Conservation (phyloP, 2,113 vertebrate species). For the Etheostoma spectabile region DNA sequence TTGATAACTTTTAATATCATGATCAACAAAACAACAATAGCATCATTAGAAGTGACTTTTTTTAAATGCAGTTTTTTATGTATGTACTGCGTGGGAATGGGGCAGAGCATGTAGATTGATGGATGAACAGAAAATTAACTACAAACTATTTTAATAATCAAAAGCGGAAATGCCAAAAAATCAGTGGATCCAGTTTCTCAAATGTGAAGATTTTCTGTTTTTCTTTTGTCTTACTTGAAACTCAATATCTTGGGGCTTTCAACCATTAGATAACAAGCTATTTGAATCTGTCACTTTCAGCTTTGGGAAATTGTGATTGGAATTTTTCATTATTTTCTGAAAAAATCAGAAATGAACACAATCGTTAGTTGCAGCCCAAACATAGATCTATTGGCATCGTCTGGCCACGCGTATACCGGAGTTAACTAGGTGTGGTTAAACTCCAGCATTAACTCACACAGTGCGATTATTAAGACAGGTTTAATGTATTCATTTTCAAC, state of each 20-base stretch:
- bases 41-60: background rate
- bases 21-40: background rate
- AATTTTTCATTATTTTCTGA: background rate
- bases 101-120: no score
- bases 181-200: background rate
- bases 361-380: background rate
- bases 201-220: background rate
- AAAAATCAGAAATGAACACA: background rate
- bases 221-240: background rate
- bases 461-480: background rate
- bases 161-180: background rate
- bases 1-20: constrained; percentile 8
- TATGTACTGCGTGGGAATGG: no score
- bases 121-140: background rate
- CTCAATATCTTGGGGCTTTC: background rate
- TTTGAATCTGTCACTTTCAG: background rate
- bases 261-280: background rate
- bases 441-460: background rate
- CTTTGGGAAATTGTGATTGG: background rate
- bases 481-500: background rate
- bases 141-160: background rate
- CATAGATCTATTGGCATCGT: background rate
- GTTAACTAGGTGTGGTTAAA: background rate
- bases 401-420: background rate
- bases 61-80: constrained; percentile 3